Conservation (phyloP, 2,888 invertebrate species). For the Cheilosia vulpina region DNA sequence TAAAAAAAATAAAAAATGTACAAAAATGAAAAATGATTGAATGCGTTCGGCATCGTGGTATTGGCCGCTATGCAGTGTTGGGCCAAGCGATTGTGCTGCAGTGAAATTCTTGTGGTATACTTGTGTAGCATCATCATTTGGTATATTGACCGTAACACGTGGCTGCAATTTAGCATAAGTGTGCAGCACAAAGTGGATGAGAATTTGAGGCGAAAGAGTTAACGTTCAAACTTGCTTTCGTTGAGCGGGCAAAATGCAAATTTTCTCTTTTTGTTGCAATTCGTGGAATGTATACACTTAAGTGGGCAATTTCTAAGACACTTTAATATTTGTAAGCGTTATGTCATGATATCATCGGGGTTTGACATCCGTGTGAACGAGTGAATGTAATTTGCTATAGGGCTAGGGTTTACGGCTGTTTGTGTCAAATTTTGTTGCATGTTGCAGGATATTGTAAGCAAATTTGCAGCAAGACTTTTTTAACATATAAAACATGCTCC, state of each 20-base stretch:
- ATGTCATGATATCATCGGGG: neutral
- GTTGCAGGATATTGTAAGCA: too few species aligned
- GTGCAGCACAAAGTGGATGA: slow-evolving; percentile 12
- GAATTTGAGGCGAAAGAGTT: slow-evolving; percentile 55
- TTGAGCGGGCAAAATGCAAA: slow-evolving; percentile 6
- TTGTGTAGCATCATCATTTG: slow-evolving; percentile 46
- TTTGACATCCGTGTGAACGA: neutral
- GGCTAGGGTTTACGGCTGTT: neutral
- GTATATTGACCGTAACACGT: slow-evolving; percentile 59
- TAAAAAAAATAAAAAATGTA: neutral
- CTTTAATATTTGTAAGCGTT: neutral
- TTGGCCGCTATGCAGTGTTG: slow-evolving; percentile 39
- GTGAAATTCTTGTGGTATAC: slow-evolving; percentile 50
- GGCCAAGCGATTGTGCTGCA: slow-evolving; percentile 24
- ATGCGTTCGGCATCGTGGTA: slow-evolving; percentile 58
- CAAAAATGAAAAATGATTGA: slow-evolving; percentile 56
- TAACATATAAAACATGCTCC: too few species aligned
- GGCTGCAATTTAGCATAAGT: slow-evolving; percentile 64
- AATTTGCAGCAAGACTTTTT: too few species aligned
- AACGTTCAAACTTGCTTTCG: slow-evolving; percentile 38
- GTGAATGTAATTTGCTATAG: neutral
- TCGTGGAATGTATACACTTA: slow-evolving; percentile 12
- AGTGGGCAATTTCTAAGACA: slow-evolving; percentile 22
- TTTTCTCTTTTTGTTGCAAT: neutral
- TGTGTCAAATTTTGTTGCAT: neutral